Evolutionary conservation across 2,797 vertebrate genomes (phyloP).

Genomic region (Stomatorhinus walkeri): DNA sequence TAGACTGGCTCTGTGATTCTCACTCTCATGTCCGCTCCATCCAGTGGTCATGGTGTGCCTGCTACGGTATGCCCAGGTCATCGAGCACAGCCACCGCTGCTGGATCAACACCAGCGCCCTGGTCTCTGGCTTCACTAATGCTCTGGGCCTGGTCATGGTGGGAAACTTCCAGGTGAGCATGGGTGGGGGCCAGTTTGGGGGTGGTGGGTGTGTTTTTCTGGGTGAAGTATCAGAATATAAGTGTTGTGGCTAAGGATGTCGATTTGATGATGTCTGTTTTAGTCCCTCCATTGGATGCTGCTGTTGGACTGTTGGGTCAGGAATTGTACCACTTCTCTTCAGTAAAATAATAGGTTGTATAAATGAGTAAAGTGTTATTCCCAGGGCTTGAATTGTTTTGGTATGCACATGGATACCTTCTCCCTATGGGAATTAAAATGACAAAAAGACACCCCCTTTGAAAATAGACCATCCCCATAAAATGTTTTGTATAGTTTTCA

Average conservation of each 20-base stretch:
- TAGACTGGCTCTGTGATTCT: background rate
- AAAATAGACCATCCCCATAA: background rate
- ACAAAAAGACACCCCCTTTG: background rate
- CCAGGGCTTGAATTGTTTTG: background rate
- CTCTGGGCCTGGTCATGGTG: conserved; percentile 78
- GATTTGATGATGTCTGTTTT: background rate
- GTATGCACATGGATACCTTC: background rate
- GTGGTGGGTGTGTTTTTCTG: background rate
- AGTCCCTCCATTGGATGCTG: background rate
- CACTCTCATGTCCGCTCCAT: background rate
- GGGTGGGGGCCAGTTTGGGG: background rate
- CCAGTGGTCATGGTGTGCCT: conserved; percentile 83
- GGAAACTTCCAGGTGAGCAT: conserved; percentile 84
- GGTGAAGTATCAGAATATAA: background rate
- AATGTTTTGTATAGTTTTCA: background rate
- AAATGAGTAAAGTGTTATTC: background rate
- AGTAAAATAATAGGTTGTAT: background rate
- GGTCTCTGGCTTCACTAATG: conserved; percentile 79
- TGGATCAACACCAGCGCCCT: conserved; percentile 81
- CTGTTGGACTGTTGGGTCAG: background rate
- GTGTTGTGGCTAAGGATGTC: background rate
- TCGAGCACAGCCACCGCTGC: conserved; percentile 76
- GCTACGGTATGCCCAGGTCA: conserved; percentile 81
- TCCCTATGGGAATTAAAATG: background rate
- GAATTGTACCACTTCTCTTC: background rate